Base-by-base conservation (phyloP, 2,797 vertebrate genomes). In the Ataeniobius toweri region DNA sequence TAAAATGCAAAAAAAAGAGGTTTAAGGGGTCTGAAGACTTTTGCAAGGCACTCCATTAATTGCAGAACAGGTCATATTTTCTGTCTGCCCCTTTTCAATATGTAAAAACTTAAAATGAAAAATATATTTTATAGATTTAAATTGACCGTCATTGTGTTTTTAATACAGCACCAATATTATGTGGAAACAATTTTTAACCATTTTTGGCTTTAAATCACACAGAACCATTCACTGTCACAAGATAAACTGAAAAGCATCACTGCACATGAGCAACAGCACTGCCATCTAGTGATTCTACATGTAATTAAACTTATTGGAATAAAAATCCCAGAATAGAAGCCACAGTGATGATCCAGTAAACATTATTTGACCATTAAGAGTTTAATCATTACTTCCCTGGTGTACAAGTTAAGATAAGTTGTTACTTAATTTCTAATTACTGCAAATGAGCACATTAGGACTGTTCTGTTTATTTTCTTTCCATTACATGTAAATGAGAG, bases 401-500 rank as follows among this genome's bases (percentile, higher is more conserved):
- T 71, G 74, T 88, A 83, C 85, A 4, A 89, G 88, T 90, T 87
- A 91, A 89, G 88, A 89, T 87, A 91, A 78, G 84, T 79, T 77
- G 86, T 91, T 89, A 89, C 78, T 87, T 85, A 79, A 79, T 78
- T 86, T 90, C 82, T 85, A 82, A 89, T 93, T 92, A 92, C 93
- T 89, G 91, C 91, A 93, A 93, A 93, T 91, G 89, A 92, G 89
- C 91, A 91, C 84, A 94, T 94, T 94, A 94, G 90, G 84, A 73
- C 78, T 69, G 28, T n/a, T 46, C 76, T 87, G 91, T 94, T 93
- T 94, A 92, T 95, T 94, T 94, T 94, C 88, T 93, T 94, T 92
- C 91, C 91, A 94, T 95, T 95, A 90, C 93, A 95, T 95, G 94
- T 91, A 94, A 94, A 95, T 95, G 89, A 93, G 90, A 91, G 79